Percentiles rank a stretch among this genome's conserved stretches.
These are phyloP conservation scores for Hippocampus mohnikei DNA, from an alignment of 2,113 vertebrate species.

Conservation along the genomic window DNA sequence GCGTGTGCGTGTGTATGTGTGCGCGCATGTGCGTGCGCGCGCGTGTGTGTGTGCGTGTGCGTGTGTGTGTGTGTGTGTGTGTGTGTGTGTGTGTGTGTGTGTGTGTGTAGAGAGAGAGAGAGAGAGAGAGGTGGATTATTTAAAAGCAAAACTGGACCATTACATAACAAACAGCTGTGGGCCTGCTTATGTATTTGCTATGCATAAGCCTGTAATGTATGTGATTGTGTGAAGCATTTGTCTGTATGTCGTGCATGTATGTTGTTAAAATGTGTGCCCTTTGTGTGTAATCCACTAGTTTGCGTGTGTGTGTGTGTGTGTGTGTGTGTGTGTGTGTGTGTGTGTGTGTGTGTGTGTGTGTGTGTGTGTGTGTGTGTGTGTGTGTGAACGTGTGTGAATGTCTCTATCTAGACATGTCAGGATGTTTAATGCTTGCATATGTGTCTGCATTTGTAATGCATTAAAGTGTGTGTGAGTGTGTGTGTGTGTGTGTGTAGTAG, in stretches of 20 bases:
- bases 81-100: conserved; percentile 26
- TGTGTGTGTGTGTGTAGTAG: neutral
- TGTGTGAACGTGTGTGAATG: conserved; percentile 13
- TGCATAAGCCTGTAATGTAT: neutral
- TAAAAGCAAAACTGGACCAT: conserved; percentile 60
- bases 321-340: neutral
- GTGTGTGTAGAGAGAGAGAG: conserved; percentile 8
- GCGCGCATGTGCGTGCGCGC: conserved; percentile 5
- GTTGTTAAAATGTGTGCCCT: neutral
- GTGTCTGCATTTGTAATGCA: no score
- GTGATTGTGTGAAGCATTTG: neutral
- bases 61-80: conserved; percentile 8
- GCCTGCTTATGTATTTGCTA: conserved; percentile 11
- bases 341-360: conserved; percentile 14
- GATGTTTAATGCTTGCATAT: no score
- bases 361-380: neutral
- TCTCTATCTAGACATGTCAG: no score
- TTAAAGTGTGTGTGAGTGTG: no score
- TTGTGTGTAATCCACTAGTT: neutral
- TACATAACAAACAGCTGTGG: conserved; percentile 71
- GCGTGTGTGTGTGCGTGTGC: neutral
- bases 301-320: no score
- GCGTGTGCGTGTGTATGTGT: conserved; percentile 16
- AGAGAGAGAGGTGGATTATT: conserved; percentile 59
- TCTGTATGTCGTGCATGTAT: no score